phyloP scores from a whole-genome alignment of 2,797 vertebrate genomes.

The Galaxias olidus region DNA sequence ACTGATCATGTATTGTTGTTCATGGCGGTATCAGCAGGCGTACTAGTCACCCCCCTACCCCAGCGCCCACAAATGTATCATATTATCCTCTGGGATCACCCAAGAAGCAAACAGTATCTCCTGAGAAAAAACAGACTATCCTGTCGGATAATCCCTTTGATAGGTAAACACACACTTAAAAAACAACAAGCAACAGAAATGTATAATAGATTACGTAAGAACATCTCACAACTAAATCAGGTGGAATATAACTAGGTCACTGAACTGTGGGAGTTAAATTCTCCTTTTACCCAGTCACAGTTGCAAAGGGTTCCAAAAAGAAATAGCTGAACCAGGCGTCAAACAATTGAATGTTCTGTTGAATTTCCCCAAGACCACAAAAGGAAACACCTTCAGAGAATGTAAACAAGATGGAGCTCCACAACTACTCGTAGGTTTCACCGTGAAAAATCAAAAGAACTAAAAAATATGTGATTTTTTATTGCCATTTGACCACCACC shows the following conservation, averaged over 20 bases:
- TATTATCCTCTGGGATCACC: background rate
- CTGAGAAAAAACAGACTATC: conserved; percentile 40
- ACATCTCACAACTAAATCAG: background rate
- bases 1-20: background rate
- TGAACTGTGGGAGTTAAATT: conserved; percentile 20
- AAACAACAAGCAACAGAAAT: background rate
- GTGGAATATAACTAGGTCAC: conserved; percentile 6
- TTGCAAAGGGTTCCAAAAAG: conserved; percentile 30
- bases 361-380: conserved; percentile 20
- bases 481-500: background rate
- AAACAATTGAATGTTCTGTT: conserved; percentile 17
- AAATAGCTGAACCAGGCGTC: background rate
- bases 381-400: conserved; percentile 8
- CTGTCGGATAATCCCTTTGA: background rate
- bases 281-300: background rate
- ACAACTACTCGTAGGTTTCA: too few relatives aligned
- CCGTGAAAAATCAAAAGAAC: background rate
- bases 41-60: background rate
- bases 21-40: background rate
- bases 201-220: background rate
- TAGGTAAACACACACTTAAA: background rate
- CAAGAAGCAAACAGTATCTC: conserved; percentile 43
- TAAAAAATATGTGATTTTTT: conserved; percentile 12
- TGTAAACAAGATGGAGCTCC: background rate
- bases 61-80: background rate